Base-by-base conservation (phyloP, 2,797 vertebrate genomes). In the Lutjanus argentimaculatus region DNA sequence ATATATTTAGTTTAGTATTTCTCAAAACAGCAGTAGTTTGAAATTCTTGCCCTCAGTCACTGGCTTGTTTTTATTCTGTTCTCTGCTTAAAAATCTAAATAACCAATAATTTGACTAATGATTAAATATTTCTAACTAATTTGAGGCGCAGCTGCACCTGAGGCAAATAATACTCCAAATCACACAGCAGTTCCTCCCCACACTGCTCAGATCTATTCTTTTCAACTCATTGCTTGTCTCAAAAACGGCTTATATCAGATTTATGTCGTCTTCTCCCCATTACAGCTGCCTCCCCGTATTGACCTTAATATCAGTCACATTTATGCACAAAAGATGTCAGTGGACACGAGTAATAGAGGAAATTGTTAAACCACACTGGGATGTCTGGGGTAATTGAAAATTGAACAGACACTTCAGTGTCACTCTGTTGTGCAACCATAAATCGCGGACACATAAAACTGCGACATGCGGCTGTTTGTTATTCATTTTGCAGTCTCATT, bases 401-500 rank as follows among this genome's bases (percentile, higher is more conserved):
- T 88, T 43, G 55, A 88, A 65, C 77, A 79, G 70, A 74, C 78
- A 52, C 71, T 79, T 75, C 67, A 55, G 49, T 43, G 48, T 59
- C 57, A 70, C 46, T 84, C 56, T 63, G 15, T 77, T 58, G 67
- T 57, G 63, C 6, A 2, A 14, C 68, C 72, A 67, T 92, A 84
- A 89, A 88, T 90, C 22, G 19, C 1, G 19, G 77, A 80, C 63
- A 83, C 84, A 63, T 83, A 71, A 75, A 87, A 79, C 72, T 45
- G 46, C 74, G 76, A 22, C 74, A n/a, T 42, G 1, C 5, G 4
- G 67, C 75, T 72, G 21, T 83, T 87, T 91, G 82, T 77, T 85
- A 85, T 88, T 88, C 71, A 85, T 85, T 84, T 82, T 75, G 22
- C 51, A 77, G 77, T 57, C 42, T 81, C 77, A 77, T 89, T 85